Evolutionary conservation across 1,140 invertebrate species (phyloP).

Genomic region (Conus betulinus): DNA sequence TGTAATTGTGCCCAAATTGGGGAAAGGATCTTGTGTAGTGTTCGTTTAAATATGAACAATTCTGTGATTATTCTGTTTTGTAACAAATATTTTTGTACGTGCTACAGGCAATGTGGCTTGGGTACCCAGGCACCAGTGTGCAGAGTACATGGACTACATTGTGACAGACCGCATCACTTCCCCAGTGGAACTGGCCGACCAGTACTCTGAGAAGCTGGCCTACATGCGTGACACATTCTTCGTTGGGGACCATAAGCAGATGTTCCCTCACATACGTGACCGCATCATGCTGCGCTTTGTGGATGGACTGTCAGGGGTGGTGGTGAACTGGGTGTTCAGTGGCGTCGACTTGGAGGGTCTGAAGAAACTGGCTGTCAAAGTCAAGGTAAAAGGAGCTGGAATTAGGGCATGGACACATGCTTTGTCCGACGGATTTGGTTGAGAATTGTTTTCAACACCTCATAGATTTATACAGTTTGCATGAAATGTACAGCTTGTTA

Average conservation of each 20-base stretch:
- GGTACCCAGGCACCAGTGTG: constrained; percentile 98
- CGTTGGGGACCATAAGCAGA: constrained; percentile 98
- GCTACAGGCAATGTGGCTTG: constrained; percentile 96
- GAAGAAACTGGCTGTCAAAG: constrained; percentile 88
- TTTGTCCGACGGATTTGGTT: too few species aligned
- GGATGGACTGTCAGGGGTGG: constrained; percentile 45
- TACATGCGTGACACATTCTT: constrained; percentile 99
- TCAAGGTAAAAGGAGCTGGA: constrained; percentile 81
- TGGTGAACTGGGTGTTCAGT: constrained; percentile 93
- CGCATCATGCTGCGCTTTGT: constrained; percentile 66
- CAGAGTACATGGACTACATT: constrained; percentile 99
- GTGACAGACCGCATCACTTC: constrained; percentile 97
- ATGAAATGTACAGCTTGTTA: too few species aligned
- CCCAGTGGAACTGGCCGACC: constrained; percentile 87
- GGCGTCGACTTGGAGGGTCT: constrained; percentile 93
- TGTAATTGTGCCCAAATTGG: too few species aligned
- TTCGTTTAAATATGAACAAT: too few species aligned
- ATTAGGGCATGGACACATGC: too few species aligned
- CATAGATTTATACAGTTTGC: too few species aligned
- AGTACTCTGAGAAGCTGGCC: constrained; percentile 98
- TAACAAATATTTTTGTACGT: not conserved
- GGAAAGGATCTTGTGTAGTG: too few species aligned
- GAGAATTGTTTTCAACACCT: too few species aligned
- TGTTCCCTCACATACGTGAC: constrained; percentile 86
- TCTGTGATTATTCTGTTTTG: not conserved